phyloP scores from a whole-genome alignment of 35 echinoderm and acorn worm genomes.

The Lytechinus variegatus region DNA sequence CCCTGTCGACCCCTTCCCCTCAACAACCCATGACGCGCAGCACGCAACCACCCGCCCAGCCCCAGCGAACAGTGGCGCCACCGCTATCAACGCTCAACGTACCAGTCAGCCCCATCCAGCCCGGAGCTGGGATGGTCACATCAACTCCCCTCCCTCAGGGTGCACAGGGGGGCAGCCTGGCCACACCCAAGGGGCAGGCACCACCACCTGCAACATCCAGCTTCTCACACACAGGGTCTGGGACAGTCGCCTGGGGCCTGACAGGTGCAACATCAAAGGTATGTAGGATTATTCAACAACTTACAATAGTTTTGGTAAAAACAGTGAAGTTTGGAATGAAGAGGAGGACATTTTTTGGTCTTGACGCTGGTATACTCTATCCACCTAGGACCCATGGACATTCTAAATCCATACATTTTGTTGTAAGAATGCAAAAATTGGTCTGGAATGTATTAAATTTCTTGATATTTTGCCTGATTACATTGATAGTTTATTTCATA shows the following conservation, averaged over 20 bases:
- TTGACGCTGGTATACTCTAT: no score
- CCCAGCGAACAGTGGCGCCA: background rate
- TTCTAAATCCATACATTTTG: no score
- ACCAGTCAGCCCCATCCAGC: background rate
- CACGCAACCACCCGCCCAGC: background rate
- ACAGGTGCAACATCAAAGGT: slow-evolving; percentile 57
- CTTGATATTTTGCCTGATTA: no score
- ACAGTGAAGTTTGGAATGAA: no score
- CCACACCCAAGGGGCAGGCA: background rate
- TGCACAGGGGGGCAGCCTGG: background rate
- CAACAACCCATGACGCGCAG: background rate
- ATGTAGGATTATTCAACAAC: background rate
- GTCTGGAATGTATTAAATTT: no score
- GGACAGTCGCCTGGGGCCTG: slow-evolving; percentile 76
- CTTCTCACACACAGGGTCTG: slow-evolving; percentile 71
- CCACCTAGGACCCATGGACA: no score
- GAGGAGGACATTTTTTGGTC: no score
- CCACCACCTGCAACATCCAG: slow-evolving; percentile 53
- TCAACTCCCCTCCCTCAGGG: slow-evolving; percentile 5
- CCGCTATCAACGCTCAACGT: background rate
- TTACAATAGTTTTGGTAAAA: background rate
- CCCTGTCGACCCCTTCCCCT: background rate
- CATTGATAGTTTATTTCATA: no score
- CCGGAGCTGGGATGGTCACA: background rate
- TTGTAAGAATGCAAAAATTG: no score